A percentile compares a stretch with the other conserved stretches of the same genome.
Evolutionary conservation across 2,113 vertebrate genomes (phyloP).

Genomic region (Sceloporus tristichus): DNA sequence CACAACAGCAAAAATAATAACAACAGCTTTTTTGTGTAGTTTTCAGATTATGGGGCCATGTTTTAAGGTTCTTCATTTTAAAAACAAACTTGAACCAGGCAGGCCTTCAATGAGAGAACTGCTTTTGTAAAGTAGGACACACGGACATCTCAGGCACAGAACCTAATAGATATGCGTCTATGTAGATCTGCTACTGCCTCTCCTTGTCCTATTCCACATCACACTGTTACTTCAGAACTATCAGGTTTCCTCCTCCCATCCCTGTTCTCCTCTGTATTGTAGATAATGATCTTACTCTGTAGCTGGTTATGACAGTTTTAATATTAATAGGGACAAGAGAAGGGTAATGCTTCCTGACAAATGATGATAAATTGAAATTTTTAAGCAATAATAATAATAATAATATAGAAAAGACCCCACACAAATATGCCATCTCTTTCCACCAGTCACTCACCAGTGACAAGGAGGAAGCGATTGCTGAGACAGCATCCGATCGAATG

Average conservation of each 20-base stretch:
- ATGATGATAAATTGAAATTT: slow-evolving; percentile 83
- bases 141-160: neutral
- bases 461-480: slow-evolving; percentile 75
- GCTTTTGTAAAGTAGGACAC: neutral
- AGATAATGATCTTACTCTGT: slow-evolving; percentile 54
- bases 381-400: slow-evolving; percentile 65
- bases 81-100: too few relatives aligned
- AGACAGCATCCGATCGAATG: slow-evolving; percentile 60
- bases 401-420: neutral
- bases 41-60: too few relatives aligned
- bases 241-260: neutral
- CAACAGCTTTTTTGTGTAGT: too few relatives aligned
- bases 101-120: too few relatives aligned
- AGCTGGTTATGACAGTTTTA: slow-evolving; percentile 57
- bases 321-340: slow-evolving; percentile 70
- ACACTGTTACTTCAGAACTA: neutral
- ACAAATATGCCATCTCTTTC: slow-evolving; percentile 61
- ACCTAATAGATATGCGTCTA: neutral
- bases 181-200: slow-evolving; percentile 48
- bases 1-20: too few relatives aligned
- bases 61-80: too few relatives aligned
- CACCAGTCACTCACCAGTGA: slow-evolving; percentile 77
- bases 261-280: slow-evolving; percentile 27
- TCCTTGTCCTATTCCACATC: slow-evolving; percentile 31
- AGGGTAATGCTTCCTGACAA: slow-evolving; percentile 73